Evolutionary conservation across 2,797 vertebrate species (phyloP), one percentile per base, ranked within the genome.

Genomic region (Centroberyx gerrardi): DNA sequence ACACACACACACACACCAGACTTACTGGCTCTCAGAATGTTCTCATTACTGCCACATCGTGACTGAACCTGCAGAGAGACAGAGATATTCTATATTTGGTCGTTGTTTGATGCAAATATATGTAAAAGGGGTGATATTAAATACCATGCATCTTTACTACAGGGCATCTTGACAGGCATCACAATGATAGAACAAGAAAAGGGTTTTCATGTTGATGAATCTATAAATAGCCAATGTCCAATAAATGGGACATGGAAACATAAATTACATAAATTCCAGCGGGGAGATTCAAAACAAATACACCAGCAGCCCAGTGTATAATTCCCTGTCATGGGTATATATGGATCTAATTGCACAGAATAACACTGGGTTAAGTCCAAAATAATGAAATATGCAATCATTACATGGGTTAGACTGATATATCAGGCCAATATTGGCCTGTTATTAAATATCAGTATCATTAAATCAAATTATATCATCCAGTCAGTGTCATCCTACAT

Each of bases 11-110:
- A 64, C 27, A 17, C 29, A 49, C 2, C 49, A 12, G 65, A 97
- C 98, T 97, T 94, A 99, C 98, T 99, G 92, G 98, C 97, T 97
- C 98, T 96, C 88, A 99, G 96, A 92, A 99, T 99, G 91, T 99
- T 99, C 94, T 99, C 98, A 89, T 99, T 99, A 94, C 98, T 99
- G 94, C 98, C 98, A 95, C 98, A 99, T 90, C 98, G 96, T 68
- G 98, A 99, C 93, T 99, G 98, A 88, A 99, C 98, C 98, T 99
- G 96, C 78, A 95, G 84, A 51, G 12, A 89, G 38, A 74, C 58
- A 87, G 28, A 88, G 13, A 86, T 67, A 68, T 76, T 80, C 74
- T 82, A 68, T 42, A 72, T 77, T 82, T 83, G 74, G 51, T 74
- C 54, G 48, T 7, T 53, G 49, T 62, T 75, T 46, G 40, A 80